Conservation (phyloP, 2,113 vertebrate genomes). For the Phyllostomus hastatus region DNA sequence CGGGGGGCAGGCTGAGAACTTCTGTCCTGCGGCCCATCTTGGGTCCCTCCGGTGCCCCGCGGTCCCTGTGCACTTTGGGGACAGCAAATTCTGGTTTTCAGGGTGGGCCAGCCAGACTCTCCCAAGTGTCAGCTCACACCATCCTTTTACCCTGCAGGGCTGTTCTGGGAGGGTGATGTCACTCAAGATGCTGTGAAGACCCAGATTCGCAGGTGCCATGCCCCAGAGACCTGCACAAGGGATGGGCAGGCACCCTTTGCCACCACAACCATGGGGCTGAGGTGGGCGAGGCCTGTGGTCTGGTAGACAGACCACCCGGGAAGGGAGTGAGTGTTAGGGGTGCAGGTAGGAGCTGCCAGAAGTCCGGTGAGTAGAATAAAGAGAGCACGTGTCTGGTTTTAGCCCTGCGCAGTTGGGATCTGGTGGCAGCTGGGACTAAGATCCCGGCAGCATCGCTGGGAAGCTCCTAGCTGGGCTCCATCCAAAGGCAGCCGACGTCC, state of each 20-base stretch:
- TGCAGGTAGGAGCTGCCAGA: neutral
- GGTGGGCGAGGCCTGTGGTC: neutral
- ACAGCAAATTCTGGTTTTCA: neutral
- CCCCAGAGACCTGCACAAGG: constrained; percentile 85
- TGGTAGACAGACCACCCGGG: neutral
- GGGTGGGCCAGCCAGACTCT: neutral
- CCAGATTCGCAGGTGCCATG: constrained; percentile 75
- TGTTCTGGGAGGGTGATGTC: constrained; percentile 91
- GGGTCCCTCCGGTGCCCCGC: neutral
- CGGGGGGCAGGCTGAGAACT: neutral
- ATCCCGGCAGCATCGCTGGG: neutral
- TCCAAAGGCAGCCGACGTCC: neutral
- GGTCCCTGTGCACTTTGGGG: neutral
- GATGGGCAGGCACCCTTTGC: constrained; percentile 76
- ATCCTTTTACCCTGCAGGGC: constrained; percentile 74
- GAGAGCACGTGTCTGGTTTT: neutral
- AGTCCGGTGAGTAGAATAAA: neutral
- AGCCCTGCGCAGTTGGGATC: neutral
- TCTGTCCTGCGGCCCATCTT: neutral
- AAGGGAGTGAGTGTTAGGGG: neutral
- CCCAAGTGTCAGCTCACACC: neutral
- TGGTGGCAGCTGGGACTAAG: neutral
- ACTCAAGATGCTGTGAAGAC: constrained; percentile 86
- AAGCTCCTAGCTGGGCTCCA: constrained; percentile 4
- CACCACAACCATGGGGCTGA: neutral